A percentile compares a stretch with the other conserved stretches of the same genome.
These are phyloP conservation scores for Acanthornis magna DNA, from an alignment of 2,797 vertebrate genomes.

Conservation along the genomic window DNA sequence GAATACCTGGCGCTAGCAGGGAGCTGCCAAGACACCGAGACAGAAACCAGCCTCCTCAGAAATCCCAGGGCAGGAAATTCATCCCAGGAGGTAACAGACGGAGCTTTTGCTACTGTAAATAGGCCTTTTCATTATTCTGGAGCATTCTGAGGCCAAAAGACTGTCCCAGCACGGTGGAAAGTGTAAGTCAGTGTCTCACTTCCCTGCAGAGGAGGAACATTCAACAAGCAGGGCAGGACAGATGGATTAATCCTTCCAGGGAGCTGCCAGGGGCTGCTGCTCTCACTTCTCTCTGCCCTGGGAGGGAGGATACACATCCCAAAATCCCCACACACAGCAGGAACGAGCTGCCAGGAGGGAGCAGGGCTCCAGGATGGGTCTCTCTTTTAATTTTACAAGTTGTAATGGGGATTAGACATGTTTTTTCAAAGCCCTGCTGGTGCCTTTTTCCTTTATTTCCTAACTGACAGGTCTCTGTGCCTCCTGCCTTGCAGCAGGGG, in stretches of 20 bases:
- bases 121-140: conserved; percentile 67
- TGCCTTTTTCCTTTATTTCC: neutral
- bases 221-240: neutral
- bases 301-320: neutral
- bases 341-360: neutral
- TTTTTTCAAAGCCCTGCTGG: neutral
- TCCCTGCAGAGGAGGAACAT: neutral
- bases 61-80: conserved; percentile 45
- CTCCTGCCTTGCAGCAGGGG: neutral
- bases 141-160: conserved; percentile 54
- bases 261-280: neutral
- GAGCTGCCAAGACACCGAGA: conserved; percentile 3
- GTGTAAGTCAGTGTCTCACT: conserved; percentile 53
- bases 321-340: fast-evolving
- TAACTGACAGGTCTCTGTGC: neutral
- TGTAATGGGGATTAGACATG: neutral
- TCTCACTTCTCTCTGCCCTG: neutral
- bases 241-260: neutral
- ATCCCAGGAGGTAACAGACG: conserved; percentile 58
- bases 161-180: conserved; percentile 39
- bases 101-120: conserved; percentile 59
- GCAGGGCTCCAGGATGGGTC: neutral
- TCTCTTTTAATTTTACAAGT: neutral
- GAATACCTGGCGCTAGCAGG: neutral
- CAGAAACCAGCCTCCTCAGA: conserved; percentile 24